Base-by-base conservation (phyloP, 2,113 vertebrate genomes). In the Plecturocebus donacophilus region DNA sequence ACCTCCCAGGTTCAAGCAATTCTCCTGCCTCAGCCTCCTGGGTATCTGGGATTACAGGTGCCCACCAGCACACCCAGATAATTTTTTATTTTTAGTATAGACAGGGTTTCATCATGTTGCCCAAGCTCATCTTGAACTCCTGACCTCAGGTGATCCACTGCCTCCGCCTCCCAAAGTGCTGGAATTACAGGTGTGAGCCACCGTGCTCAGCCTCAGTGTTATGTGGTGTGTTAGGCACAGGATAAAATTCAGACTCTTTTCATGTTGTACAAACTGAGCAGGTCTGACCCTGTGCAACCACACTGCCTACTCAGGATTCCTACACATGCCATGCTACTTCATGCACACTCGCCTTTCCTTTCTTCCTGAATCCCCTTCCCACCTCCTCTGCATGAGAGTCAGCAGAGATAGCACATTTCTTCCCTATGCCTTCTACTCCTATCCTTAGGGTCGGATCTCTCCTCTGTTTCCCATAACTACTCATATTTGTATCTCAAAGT, bases 271-370 rank as follows among this genome's bases (percentile, higher is more conserved):
- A 27, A 19, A 23, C 6, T 16, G 47, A 8, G n/a, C 58, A 25
- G 4, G 4, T 38, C 21, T 35, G 5, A 23, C 11, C 16, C 61
- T 47, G 0, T 7, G 25, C 21, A 30, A 35, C 32, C 8, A 5
- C 3, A 6, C 35, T 25, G 40, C 30, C 30, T 3, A 2, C 38
- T 42, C 47, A 14, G 45, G 38, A 32, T 25, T 8, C 30, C 56
- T 12, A 2, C 11, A 9, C 2, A 0, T 20, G 6, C 47, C 35
- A 1, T 0, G 27, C 10, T 35, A 0, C 2, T n/a, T 19, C n/a
- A 9, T 32, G n/a, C 1, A 13, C 7, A 6, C 71, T 52, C 11
- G 35, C 40, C 52, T 35, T 38, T 54, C 14, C 21, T 47, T 25
- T 30, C n/a, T 91, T 79, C 70, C 40, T 35, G 16, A 70, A 52